Percentiles rank a stretch among this genome's conserved stretches.
Conservation (phyloP, 1,140 invertebrate species). For the Nylanderia fulva region DNA sequence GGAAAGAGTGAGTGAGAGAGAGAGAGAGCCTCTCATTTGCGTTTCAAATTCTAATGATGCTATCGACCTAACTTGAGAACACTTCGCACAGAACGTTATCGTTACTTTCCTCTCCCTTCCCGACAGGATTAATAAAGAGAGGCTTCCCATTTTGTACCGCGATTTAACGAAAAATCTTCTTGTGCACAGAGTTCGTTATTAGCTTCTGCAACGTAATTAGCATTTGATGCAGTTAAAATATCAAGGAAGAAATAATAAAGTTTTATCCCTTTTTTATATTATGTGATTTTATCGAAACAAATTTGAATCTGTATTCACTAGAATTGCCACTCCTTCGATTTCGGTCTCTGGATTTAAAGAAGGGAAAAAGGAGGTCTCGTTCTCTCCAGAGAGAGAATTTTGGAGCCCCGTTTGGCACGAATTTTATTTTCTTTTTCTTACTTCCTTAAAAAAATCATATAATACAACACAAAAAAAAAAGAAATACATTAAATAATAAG, state of each 20-base stretch:
- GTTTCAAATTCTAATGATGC: constrained; percentile 71
- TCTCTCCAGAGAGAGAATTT: too few species aligned
- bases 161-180: constrained; percentile 29
- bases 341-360: too few species aligned
- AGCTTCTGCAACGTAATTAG: constrained; percentile 17
- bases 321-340: too few species aligned
- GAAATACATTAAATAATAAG: too few species aligned
- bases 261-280: background rate
- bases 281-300: background rate
- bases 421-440: too few species aligned
- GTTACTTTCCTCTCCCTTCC: constrained; percentile 23
- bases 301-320: background rate
- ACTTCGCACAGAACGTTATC: constrained; percentile 66
- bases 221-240: constrained; percentile 22
- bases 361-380: too few species aligned
- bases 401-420: too few species aligned
- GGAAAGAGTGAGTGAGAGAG: background rate
- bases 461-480: too few species aligned
- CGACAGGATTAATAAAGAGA: constrained; percentile 65
- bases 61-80: constrained; percentile 69
- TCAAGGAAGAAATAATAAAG: constrained; percentile 18
- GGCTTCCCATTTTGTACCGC: constrained; percentile 37
- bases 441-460: too few species aligned
- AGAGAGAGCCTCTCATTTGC: constrained; percentile 64
- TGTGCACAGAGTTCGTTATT: constrained; percentile 18